phyloP scores from a whole-genome alignment of 64 coral and sea anemone species.

The Astreopora myriophthalma region DNA sequence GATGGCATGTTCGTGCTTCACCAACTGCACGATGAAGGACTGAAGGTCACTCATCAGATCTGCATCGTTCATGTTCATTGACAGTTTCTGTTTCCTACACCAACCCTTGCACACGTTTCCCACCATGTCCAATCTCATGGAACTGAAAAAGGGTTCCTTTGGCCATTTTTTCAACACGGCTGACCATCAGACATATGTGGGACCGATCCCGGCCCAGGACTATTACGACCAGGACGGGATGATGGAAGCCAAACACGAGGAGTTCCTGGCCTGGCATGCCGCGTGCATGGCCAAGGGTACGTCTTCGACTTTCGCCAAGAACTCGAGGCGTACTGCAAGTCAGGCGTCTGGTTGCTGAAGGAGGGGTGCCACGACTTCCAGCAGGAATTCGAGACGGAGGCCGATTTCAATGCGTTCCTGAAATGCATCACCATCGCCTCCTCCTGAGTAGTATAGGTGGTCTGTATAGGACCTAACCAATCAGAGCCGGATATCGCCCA shows the following conservation, averaged over 20 bases:
- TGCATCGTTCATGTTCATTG: not conserved
- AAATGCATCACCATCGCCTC: not conserved
- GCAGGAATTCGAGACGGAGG: not conserved
- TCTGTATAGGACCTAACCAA: too few species aligned
- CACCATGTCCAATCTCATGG: not conserved
- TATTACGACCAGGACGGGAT: conserved; percentile 13
- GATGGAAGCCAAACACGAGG: not conserved
- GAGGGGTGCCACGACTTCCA: conserved; percentile 16
- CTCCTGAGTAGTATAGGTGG: too few species aligned
- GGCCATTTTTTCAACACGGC: conserved; percentile 54
- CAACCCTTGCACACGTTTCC: conserved; percentile 11
- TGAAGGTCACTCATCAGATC: not conserved
- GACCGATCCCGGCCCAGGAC: not conserved
- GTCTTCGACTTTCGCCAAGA: not conserved
- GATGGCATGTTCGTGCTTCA: conserved; percentile 2
- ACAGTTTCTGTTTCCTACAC: conserved; percentile 41
- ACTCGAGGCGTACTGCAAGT: conserved; percentile 1
- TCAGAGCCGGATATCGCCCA: too few species aligned
- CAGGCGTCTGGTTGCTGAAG: conserved; percentile 15
- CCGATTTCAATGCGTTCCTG: not conserved
- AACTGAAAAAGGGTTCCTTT: conserved; percentile 47
- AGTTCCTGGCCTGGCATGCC: conserved; percentile 4
- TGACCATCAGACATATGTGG: conserved; percentile 2
- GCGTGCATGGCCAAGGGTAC: not conserved
- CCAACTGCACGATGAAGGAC: not conserved